phyloP scores from a whole-genome alignment of 1,140 invertebrate species.

The Octopus sinensis region DNA sequence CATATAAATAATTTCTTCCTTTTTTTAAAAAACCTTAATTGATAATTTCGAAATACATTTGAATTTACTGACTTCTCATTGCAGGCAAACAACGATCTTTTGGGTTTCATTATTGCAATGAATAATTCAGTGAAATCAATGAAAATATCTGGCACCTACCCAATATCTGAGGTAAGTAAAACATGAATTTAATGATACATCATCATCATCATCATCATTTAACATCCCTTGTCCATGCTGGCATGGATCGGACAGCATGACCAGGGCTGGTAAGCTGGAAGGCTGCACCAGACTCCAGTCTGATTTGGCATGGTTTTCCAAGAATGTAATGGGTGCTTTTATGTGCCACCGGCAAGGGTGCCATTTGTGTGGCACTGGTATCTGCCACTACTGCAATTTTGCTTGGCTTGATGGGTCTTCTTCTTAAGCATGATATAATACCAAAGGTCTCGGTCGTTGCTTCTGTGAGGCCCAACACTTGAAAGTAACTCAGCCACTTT shows the following conservation, averaged over 20 bases:
- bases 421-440: too few relatives aligned
- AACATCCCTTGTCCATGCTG: slow-evolving; percentile 5
- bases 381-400: too few relatives aligned
- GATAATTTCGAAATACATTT: too few relatives aligned
- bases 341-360: too few relatives aligned
- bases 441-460: too few relatives aligned
- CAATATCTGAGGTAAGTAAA: slow-evolving; percentile 62
- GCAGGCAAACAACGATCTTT: slow-evolving; percentile 69
- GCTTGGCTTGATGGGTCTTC: too few relatives aligned
- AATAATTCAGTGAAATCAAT: slow-evolving; percentile 83
- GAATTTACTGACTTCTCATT: neutral
- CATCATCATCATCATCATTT: neutral
- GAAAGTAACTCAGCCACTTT: too few relatives aligned
- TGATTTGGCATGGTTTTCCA: neutral
- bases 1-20: too few relatives aligned
- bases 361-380: too few relatives aligned
- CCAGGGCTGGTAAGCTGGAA: neutral
- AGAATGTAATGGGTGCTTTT: too few relatives aligned
- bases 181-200: neutral
- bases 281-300: neutral
- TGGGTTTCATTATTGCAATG: slow-evolving; percentile 80
- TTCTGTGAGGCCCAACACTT: too few relatives aligned
- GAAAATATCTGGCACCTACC: slow-evolving; percentile 64
- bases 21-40: too few relatives aligned
- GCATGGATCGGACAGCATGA: neutral